Evolutionary conservation across 2,797 vertebrate genomes (phyloP), one percentile per base, ranked within the genome.

Genomic region (Chloroceryle amazona): DNA sequence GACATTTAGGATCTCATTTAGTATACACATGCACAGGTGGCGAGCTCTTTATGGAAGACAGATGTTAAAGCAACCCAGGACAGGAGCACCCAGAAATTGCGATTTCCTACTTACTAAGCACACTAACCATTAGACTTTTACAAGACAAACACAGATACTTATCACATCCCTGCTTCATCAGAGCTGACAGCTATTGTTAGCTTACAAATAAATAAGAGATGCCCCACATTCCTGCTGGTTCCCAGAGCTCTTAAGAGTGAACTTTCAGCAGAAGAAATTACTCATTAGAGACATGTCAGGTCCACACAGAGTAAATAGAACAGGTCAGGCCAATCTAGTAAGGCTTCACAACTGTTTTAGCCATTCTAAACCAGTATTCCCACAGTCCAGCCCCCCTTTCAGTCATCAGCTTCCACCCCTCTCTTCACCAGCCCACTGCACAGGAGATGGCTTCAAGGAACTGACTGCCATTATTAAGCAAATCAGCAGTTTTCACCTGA

Each of bases 301-400:
- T 47, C 47, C 44, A 73, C 33, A 25, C 11, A 52, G 29, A 67
- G 29, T 3, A 0, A 0, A 57, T 2, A 10, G 35, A 4, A 0
- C 29, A 82, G 12, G 33, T 46, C 46, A 74, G 10, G 18, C 19
- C 11, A 31, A 42, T 39, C 33, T 22, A 51, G 28, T 3, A 46
- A 84, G 62, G 46, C 9, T 86, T 68, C 28, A 8, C 14, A 55
- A n/a, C 44, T 11, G 11, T 73, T 95, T 44, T 23, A 71, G 44
- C 9, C 60, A 63, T 29, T 26, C 47, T 29, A 51, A 63, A 72
- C 19, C 31, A 39, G 42, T 10, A 47, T 4, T 44, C 41, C 19
- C 66, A 81, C 11, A 72, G 76, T 3, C 33, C 12, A 41, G 13
- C 7, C 29, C 42, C 6, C 15, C 18, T 31, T 60, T 29, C 28